phyloP scores from a whole-genome alignment of 2,888 invertebrate species.

The Trissolcus japonicus region DNA sequence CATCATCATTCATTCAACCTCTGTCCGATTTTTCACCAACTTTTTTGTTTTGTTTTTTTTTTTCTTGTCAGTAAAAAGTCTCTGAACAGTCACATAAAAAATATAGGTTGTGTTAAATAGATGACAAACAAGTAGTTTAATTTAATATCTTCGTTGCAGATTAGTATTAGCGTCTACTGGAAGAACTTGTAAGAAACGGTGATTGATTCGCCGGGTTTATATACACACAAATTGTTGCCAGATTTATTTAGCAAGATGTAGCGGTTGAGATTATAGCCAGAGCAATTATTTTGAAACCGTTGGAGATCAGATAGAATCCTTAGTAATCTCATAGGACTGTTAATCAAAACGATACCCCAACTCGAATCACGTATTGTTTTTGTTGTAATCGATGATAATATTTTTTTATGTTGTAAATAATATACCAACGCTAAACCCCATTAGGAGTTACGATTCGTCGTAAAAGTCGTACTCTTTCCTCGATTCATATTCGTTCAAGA shows the following conservation, averaged over 20 bases:
- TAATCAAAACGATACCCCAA: too few relatives aligned
- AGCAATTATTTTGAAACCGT: conserved; percentile 4
- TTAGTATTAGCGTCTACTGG: conserved; percentile 10
- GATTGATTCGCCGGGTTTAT: conserved; percentile 23
- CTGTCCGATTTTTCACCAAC: background rate
- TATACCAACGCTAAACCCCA: conserved; percentile 56
- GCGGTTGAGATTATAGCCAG: background rate
- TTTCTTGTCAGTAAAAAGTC: background rate
- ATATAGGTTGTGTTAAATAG: conserved; percentile 27
- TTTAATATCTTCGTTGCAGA: conserved; percentile 9
- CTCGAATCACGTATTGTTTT: conserved; percentile 52
- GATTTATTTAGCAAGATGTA: conserved; percentile 3
- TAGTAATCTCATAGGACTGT: too few relatives aligned
- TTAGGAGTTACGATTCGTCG: conserved; percentile 27
- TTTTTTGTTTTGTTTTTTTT: background rate
- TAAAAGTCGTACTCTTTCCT: conserved; percentile 46
- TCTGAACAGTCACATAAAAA: background rate
- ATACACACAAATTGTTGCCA: conserved; percentile 9
- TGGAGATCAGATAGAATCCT: conserved; percentile 1
- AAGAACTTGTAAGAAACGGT: conserved; percentile 8
- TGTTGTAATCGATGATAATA: conserved; percentile 61
- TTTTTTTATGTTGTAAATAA: conserved; percentile 65
- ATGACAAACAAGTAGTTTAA: conserved; percentile 14
- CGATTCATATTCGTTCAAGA: background rate
- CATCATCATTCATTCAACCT: background rate